phyloP scores from a whole-genome alignment of 2,113 vertebrate genomes.

The Gavia stellata region DNA sequence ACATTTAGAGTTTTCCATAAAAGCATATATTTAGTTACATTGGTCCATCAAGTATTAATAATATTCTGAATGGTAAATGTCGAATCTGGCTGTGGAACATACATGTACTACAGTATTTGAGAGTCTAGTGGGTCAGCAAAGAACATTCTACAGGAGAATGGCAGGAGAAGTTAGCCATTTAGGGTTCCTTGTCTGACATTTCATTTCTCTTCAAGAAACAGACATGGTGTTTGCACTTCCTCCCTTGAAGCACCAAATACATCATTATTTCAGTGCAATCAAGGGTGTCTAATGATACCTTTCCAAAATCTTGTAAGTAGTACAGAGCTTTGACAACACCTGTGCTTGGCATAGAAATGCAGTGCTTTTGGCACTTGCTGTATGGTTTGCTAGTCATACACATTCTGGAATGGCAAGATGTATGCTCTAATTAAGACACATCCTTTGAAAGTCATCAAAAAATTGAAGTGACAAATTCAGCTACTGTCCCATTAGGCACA shows the following conservation, averaged over 20 bases:
- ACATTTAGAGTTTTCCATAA: neutral
- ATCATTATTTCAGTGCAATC: neutral
- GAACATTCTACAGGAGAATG: neutral
- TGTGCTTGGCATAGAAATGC: neutral
- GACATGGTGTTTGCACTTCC: neutral
- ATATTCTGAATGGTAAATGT: neutral
- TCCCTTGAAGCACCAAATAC: neutral
- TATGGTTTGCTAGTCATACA: neutral
- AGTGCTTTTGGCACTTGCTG: neutral
- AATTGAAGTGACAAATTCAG: neutral
- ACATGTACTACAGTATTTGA: neutral
- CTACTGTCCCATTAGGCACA: neutral
- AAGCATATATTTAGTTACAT: neutral
- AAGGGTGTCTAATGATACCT: neutral
- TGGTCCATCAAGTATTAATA: neutral
- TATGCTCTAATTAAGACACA: neutral
- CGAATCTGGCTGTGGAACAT: neutral
- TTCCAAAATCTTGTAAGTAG: neutral
- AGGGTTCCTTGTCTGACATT: neutral
- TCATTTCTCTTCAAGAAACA: neutral
- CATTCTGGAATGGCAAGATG: neutral
- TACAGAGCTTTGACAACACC: neutral
- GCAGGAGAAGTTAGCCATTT: neutral
- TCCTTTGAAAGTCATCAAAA: neutral
- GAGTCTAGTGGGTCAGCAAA: neutral